Conservation (phyloP, 2,888 invertebrate species). For the Pogonocherus hispidulus region DNA sequence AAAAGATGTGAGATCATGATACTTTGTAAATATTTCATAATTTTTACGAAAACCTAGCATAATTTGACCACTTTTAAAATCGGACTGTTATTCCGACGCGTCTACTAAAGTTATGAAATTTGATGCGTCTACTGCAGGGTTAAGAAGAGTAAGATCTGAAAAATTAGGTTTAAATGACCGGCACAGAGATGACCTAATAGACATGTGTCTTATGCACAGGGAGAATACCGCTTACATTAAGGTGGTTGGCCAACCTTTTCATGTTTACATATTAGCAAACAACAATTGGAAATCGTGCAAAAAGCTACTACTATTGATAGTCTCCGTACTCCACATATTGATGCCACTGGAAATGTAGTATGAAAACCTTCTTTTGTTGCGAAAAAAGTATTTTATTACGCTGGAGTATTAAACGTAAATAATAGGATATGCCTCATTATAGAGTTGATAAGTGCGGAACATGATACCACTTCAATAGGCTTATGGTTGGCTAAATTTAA, state of each 20-base stretch:
- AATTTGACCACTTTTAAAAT: no score
- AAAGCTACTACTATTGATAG: neutral
- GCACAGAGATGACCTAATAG: slow-evolving; percentile 23
- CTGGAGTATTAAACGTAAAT: slow-evolving; percentile 10
- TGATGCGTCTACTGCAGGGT: no score
- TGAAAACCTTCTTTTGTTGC: neutral
- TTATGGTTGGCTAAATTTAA: slow-evolving; percentile 9
- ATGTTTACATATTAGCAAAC: slow-evolving; percentile 2
- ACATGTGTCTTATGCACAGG: slow-evolving; percentile 25
- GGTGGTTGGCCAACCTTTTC: neutral
- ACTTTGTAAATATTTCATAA: no score
- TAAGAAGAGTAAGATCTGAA: slow-evolving; percentile 28
- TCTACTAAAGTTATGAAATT: no score
- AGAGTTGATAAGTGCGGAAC: slow-evolving; percentile 16
- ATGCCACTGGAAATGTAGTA: slow-evolving; percentile 2
- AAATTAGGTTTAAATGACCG: slow-evolving; percentile 29
- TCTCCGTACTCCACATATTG: neutral
- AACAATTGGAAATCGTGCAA: slow-evolving; percentile 5
- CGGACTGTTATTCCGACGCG: no score
- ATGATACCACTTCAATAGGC: neutral
- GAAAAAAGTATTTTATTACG: slow-evolving; percentile 8
- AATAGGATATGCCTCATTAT: slow-evolving; percentile 8
- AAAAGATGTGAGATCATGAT: no score
- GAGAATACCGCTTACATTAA: slow-evolving; percentile 18
- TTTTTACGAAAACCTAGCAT: no score